Evolutionary conservation across 1,140 invertebrate species (phyloP), one percentile per base, ranked within the genome.

Genomic region (Formica selysi): DNA sequence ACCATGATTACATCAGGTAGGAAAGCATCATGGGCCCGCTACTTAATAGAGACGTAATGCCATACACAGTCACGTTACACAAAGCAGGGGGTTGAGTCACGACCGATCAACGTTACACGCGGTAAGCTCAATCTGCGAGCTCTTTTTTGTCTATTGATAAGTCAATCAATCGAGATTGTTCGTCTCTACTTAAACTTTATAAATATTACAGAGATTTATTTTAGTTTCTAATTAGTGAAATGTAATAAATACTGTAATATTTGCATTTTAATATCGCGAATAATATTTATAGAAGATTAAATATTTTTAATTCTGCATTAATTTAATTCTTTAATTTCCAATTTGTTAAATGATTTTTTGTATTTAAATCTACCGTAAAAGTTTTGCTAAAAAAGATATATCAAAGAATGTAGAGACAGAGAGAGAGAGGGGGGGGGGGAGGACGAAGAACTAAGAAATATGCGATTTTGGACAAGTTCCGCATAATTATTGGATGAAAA

Each of bases 21-120:
- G 62, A 51, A 65, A 54, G 59, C 73, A 76, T n/a, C 71, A 22
- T 84, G 57, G 38, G 57, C 32, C 80, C 3, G 19, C n/a, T 59
- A 29, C 81, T 85, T 85, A 78, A 85, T 85, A 85, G 81, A 85
- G 81, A 85, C 73, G 81, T 85, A 85, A 85, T 59, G 32, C 71
- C 81, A 65, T 85, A 85, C 81, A 85, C 81, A 83, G 80, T 83
- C 80, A 76, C 81, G 81, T 78, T 85, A 85, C 81, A 78, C 81
- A 78, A 85, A 78, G 73, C 70, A 85, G 22, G 73, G 41, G 36
- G 81, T 51, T 70, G 67, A 83, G 59, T 76, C 70, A 87, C 65
- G 71, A 61, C 38, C 71, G 70, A 87, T 70, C 65, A 70, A 79
- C 59, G 78, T 87, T 85, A 78, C 57, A 64, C 81, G 41, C 68